These are phyloP conservation scores for Calyptomena viridis DNA, from an alignment of 2,113 vertebrate species.

Conservation along the genomic window DNA sequence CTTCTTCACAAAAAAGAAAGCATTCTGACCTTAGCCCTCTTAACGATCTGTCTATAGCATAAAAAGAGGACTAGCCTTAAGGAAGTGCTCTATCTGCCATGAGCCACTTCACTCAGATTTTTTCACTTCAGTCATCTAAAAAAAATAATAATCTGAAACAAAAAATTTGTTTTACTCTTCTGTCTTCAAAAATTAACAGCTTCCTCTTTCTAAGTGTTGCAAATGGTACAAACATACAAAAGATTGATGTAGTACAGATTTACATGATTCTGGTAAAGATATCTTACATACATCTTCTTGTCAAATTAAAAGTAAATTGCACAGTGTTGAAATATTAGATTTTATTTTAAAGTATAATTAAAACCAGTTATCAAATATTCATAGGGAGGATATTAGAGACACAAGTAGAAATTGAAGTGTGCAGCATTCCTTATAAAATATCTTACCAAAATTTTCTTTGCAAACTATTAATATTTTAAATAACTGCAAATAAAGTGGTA, in stretches of 20 bases:
- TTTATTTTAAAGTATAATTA: conserved; percentile 36
- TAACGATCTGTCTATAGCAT: background rate
- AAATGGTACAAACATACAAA: background rate
- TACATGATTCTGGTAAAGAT: background rate
- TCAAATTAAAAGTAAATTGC: conserved; percentile 50
- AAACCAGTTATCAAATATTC: conserved; percentile 42
- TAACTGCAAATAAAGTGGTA: background rate
- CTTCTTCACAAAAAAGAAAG: background rate
- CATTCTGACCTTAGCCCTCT: background rate
- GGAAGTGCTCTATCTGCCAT: background rate
- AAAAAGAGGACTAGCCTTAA: background rate
- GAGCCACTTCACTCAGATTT: background rate
- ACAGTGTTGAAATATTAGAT: conserved; percentile 23
- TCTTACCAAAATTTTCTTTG: background rate
- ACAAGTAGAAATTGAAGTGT: conserved; percentile 9
- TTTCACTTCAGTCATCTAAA: background rate
- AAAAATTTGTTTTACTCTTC: background rate
- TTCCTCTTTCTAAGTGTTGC: background rate
- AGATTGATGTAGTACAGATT: background rate
- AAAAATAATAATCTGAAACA: background rate
- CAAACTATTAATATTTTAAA: background rate
- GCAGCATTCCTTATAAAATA: background rate
- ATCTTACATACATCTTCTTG: background rate
- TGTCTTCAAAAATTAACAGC: background rate
- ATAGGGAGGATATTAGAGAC: conserved; percentile 14